These are phyloP conservation scores for Hypotaenidia philippensis DNA, from an alignment of 2,797 vertebrate genomes.

Conservation along the genomic window DNA sequence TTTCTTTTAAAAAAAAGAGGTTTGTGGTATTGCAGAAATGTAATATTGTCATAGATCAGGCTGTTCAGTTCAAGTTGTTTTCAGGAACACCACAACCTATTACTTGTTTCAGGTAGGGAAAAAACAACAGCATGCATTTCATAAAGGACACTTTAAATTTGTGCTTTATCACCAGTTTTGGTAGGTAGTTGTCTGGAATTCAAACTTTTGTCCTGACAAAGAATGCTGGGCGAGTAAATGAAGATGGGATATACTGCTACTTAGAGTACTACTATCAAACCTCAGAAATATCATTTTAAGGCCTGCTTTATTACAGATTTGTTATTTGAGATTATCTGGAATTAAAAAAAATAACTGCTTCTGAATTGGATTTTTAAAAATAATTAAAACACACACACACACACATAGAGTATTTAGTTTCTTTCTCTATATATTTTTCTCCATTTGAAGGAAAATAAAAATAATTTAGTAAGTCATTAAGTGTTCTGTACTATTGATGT, in stretches of 20 bases:
- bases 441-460: not conserved
- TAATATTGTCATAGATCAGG: not conserved
- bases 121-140: not conserved
- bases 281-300: not conserved
- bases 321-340: not conserved
- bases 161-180: not conserved
- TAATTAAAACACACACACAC: not conserved
- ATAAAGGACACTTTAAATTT: not conserved
- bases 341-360: not conserved
- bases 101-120: not conserved
- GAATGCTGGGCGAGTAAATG: not conserved
- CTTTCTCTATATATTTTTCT: not conserved
- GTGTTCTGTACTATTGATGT: not conserved
- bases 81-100: not conserved
- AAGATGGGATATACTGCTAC: not conserved
- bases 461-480: not conserved
- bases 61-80: not conserved
- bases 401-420: not conserved
- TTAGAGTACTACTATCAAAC: not conserved
- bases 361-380: not conserved
- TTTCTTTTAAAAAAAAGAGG: too few species aligned
- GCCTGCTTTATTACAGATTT: rapidly evolving
- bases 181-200: not conserved
- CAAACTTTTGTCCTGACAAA: too few species aligned
- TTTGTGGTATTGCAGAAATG: not conserved